Evolutionary conservation across 2,797 vertebrate species (phyloP).

Genomic region (Thaleichthys pacificus): DNA sequence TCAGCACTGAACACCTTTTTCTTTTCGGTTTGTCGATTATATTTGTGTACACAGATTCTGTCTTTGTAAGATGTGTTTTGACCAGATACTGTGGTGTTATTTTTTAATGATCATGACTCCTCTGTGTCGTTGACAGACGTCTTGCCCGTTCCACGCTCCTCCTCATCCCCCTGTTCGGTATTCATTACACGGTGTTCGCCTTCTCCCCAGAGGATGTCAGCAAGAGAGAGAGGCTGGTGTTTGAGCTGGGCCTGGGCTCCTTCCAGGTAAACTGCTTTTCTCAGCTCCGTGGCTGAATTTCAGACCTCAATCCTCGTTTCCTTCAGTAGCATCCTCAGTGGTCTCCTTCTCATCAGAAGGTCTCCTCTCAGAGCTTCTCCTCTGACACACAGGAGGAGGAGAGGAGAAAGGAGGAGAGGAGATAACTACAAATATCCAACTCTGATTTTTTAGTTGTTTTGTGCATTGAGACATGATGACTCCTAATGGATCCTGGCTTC

Average conservation of each 20-base stretch:
- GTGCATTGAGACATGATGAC: too few relatives aligned
- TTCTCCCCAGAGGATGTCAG: constrained; percentile 98
- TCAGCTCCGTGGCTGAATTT: background rate
- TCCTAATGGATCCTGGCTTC: too few relatives aligned
- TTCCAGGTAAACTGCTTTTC: constrained; percentile 83
- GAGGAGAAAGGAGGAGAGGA: too few relatives aligned
- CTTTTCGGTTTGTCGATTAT: too few relatives aligned
- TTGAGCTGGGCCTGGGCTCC: constrained; percentile 95
- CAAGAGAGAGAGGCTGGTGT: constrained; percentile 93
- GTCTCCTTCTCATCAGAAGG: too few relatives aligned
- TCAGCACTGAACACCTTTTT: too few relatives aligned
- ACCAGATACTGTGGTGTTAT: constrained; percentile 2
- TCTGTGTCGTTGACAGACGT: constrained; percentile 75
- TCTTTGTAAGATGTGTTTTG: background rate
- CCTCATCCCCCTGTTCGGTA: constrained; percentile 96
- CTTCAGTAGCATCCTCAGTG: background rate
- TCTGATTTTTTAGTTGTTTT: too few relatives aligned
- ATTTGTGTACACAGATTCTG: too few relatives aligned
- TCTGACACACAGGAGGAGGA: too few relatives aligned
- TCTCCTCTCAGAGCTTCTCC: too few relatives aligned
- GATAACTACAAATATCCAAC: too few relatives aligned
- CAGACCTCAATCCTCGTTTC: background rate
- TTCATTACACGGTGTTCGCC: constrained; percentile 98
- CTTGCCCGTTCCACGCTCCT: constrained; percentile 95
- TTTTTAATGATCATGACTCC: background rate